Conservation (phyloP, 2,888 invertebrate genomes). For the Cryptosula pallasiana region DNA sequence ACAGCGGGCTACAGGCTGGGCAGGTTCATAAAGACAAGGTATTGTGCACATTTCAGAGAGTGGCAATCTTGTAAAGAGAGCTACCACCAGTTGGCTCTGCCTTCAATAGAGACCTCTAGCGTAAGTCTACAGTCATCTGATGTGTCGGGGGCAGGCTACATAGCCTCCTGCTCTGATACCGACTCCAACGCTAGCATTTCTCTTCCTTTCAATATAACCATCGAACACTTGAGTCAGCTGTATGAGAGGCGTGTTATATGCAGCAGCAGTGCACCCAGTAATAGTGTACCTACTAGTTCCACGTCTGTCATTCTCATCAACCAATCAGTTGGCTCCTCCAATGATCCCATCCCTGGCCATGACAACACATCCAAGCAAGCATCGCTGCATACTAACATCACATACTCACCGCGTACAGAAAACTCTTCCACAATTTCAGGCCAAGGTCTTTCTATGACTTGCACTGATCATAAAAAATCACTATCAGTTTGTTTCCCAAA, state of each 20-base stretch:
- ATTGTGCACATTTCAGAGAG: not conserved
- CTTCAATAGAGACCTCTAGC: not conserved
- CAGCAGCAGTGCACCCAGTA: not conserved
- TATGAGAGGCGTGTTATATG: not conserved
- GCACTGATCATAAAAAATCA: too few species aligned
- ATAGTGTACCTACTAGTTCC: not conserved
- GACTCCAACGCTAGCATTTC: not conserved
- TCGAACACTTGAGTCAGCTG: not conserved
- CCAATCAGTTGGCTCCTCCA: not conserved
- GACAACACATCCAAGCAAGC: too few species aligned
- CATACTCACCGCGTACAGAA: too few species aligned
- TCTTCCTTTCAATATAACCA: not conserved
- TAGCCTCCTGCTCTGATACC: not conserved
- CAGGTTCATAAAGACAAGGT: not conserved
- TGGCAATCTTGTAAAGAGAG: not conserved
- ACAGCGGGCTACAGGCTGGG: not conserved
- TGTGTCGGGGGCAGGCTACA: not conserved
- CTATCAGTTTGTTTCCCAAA: too few species aligned
- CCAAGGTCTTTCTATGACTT: too few species aligned
- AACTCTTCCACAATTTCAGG: too few species aligned
- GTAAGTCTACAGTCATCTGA: not conserved
- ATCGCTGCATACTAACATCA: too few species aligned
- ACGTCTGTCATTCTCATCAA: not conserved
- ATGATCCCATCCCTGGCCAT: too few species aligned
- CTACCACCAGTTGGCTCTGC: not conserved